Conservation (phyloP, 2,888 invertebrate genomes). For the Apeira syringaria region DNA sequence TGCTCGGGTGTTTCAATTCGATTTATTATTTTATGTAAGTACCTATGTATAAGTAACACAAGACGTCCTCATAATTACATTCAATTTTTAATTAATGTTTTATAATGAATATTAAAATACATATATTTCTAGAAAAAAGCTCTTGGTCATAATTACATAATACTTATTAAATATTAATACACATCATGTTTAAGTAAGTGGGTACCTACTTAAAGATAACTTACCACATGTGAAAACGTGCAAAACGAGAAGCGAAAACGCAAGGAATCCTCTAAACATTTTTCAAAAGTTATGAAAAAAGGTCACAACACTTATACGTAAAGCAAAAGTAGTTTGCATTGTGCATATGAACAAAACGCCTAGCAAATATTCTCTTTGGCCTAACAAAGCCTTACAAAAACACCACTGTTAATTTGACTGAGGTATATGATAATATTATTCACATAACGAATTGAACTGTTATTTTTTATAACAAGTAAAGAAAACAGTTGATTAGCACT, state of each 20-base stretch:
- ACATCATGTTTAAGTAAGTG: too few relatives aligned
- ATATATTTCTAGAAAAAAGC: too few relatives aligned
- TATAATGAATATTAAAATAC: too few relatives aligned
- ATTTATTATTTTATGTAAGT: too few relatives aligned
- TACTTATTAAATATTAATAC: too few relatives aligned
- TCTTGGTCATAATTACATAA: too few relatives aligned
- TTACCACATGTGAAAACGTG: constrained; percentile 63
- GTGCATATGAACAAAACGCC: constrained; percentile 51
- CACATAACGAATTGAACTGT: constrained; percentile 53
- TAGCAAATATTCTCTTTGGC: too few relatives aligned
- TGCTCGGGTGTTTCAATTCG: too few relatives aligned
- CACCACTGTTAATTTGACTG: constrained; percentile 49
- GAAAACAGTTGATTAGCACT: constrained; percentile 47
- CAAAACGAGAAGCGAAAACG: constrained; percentile 57
- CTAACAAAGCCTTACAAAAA: constrained; percentile 44
- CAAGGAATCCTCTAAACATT: constrained; percentile 72
- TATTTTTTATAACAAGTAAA: constrained; percentile 46
- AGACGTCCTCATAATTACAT: too few relatives aligned
- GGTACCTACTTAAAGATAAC: constrained; percentile 28
- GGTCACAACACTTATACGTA: constrained; percentile 58
- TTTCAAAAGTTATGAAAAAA: constrained; percentile 59
- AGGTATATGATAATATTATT: constrained; percentile 36
- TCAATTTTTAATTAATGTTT: too few relatives aligned
- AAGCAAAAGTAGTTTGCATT: constrained; percentile 69
- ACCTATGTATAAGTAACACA: too few relatives aligned